A percentile compares a stretch with the other conserved stretches of the same genome.
phyloP scores from a whole-genome alignment of 2,113 vertebrate species.

The Lates calcarifer region DNA sequence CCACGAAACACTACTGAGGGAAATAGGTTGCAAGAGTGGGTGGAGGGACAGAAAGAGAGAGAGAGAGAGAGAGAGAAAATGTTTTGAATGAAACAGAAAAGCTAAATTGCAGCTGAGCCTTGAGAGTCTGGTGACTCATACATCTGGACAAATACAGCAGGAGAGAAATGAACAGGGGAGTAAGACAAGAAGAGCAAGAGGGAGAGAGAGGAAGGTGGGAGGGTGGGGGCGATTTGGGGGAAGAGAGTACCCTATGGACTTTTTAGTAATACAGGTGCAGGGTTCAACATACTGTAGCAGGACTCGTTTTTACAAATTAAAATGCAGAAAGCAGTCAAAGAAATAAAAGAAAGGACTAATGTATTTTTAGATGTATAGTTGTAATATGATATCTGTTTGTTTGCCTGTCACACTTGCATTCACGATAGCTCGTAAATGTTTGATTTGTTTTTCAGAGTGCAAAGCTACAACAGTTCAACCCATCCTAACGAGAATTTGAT shows the following conservation, averaged over 20 bases:
- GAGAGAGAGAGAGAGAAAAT: constrained; percentile 32
- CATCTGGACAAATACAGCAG: constrained; percentile 52
- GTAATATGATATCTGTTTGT: not conserved
- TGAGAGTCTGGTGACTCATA: constrained; percentile 67
- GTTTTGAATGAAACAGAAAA: constrained; percentile 70
- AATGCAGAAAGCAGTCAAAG: constrained; percentile 13
- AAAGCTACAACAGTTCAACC: not conserved
- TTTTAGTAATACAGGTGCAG: constrained; percentile 31
- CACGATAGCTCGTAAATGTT: not conserved
- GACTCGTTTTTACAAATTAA: constrained; percentile 14
- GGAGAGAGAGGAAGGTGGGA: constrained; percentile 11
- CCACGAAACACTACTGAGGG: constrained; percentile 40
- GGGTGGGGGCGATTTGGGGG: not conserved
- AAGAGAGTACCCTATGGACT: constrained; percentile 7
- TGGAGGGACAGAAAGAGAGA: constrained; percentile 33
- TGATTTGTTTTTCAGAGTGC: not conserved
- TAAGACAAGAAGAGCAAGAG: constrained; percentile 30
- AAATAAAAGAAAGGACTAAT: not conserved
- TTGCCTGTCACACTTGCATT: not conserved
- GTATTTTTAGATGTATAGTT: constrained; percentile 23
- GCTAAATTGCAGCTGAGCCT: constrained; percentile 62
- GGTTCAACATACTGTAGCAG: not conserved
- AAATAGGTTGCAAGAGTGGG: constrained; percentile 51
- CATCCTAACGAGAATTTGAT: not conserved
- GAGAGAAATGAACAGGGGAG: constrained; percentile 49